Base-by-base conservation (phyloP, 2,888 invertebrate genomes). In the Ennomos quercinarius region DNA sequence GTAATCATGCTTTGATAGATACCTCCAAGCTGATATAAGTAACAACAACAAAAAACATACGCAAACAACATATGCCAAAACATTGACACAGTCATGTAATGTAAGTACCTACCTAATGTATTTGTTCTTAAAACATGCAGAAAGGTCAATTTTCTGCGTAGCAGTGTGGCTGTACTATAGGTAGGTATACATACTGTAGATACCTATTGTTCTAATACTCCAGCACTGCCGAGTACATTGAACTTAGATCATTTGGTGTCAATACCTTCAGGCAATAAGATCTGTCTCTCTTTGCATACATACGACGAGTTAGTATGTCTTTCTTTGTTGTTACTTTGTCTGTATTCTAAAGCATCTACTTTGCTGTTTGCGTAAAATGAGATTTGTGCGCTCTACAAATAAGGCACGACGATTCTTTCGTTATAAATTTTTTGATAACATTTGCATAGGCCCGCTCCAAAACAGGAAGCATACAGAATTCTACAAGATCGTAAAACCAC, bases 181-280 rank as follows among this genome's bases (percentile, higher is more conserved):
- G 17, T 17, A 17, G n/a, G 17, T 17, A 17, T 17, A 17, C 2
- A 17, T 17, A 17, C 17, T 3, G n/a, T n/a, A 17, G 4, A 5
- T 63, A 58, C 66, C 59, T 68, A 70, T 69, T 73, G 72, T 72
- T 73, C 64, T 60, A 69, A 70, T 63, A 64, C 65, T 68, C 65
- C 52, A 51, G 64, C 56, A 55, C 56, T 71, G 64, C 62, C 49
- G 66, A 63, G 78, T 73, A 68, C 78, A 66, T 73, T 76, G 79
- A 78, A 79, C 76, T 71, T 70, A 63, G 69, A 71, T 70, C 70
- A 69, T 74, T 74, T 63, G 68, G 69, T 68, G 68, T 70, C 69
- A 67, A 64, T 64, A 62, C 57, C 66, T 67, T 37, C 60, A 40
- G 63, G 62, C 64, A 66, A 59, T 61, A 65, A 65, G 39, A 60